Conservation (phyloP, 2,888 invertebrate genomes). For the Apamea anceps region DNA sequence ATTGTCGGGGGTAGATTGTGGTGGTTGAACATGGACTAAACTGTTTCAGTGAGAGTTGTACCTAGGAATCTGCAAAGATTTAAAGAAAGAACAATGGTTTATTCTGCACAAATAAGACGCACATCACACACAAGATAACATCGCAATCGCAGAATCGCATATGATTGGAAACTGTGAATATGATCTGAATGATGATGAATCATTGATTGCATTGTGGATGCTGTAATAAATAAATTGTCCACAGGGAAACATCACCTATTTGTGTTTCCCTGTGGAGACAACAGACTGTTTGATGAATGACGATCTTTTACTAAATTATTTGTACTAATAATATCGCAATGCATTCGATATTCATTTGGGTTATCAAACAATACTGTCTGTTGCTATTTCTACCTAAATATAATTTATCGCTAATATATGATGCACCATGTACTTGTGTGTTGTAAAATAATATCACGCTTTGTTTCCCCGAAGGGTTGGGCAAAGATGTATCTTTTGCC, state of each 20-base stretch:
- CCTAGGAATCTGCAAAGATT: not conserved
- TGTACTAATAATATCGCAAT: constrained; percentile 1
- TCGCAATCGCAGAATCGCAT: not conserved
- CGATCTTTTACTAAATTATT: not conserved
- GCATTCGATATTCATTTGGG: constrained; percentile 24
- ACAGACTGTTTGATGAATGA: not conserved
- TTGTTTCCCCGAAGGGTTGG: not conserved
- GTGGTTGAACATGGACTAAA: too few species aligned
- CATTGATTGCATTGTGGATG: not conserved
- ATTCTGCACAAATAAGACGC: not conserved
- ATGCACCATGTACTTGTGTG: constrained; percentile 1
- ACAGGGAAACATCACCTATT: too few species aligned
- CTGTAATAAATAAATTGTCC: not conserved
- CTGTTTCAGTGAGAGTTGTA: not conserved
- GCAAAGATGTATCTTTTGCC: not conserved
- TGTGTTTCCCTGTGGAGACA: not conserved
- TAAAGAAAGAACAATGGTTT: not conserved
- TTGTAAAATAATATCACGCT: not conserved
- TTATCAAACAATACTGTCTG: constrained; percentile 30
- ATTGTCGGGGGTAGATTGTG: too few species aligned
- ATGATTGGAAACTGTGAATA: not conserved
- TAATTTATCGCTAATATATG: constrained; percentile 11
- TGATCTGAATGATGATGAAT: not conserved
- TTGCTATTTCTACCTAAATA: constrained; percentile 26
- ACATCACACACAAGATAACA: not conserved